These are phyloP conservation scores for Neodiprion pinetum DNA, from an alignment of 1,140 invertebrate species.

Conservation along the genomic window DNA sequence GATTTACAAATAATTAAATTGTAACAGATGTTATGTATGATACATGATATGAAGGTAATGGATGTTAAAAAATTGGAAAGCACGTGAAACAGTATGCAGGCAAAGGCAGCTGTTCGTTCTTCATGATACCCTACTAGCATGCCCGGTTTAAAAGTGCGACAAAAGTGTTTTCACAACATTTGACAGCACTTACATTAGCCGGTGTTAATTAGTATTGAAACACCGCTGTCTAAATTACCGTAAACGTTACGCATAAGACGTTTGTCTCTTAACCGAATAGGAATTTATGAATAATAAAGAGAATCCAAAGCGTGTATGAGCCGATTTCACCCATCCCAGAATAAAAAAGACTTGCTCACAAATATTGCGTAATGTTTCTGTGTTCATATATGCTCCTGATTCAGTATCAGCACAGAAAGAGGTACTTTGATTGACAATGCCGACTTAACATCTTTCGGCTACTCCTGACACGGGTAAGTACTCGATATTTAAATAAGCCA, in stretches of 20 bases:
- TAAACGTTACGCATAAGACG: neutral
- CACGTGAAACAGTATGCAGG: no score
- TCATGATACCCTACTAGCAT: neutral
- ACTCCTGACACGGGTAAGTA: no score
- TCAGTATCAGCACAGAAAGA: conserved; percentile 3
- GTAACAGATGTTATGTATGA: no score
- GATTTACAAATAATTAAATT: no score
- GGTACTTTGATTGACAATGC: conserved; percentile 7
- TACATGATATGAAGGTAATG: no score
- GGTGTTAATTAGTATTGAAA: no score
- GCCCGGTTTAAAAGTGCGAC: conserved; percentile 1
- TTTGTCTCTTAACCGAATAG: conserved; percentile 3
- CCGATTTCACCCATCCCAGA: no score
- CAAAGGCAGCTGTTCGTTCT: neutral
- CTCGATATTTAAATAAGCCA: no score
- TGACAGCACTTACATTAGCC: no score
- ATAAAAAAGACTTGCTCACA: neutral
- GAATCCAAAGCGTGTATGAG: neutral
- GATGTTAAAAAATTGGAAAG: no score
- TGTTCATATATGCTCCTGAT: conserved; percentile 3
- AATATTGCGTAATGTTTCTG: neutral
- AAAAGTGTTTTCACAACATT: neutral
- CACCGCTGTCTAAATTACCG: neutral
- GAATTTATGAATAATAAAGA: neutral
- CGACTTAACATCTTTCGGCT: neutral